phyloP scores from a whole-genome alignment of 1,140 invertebrate genomes.

The Cepaea nemoralis region DNA sequence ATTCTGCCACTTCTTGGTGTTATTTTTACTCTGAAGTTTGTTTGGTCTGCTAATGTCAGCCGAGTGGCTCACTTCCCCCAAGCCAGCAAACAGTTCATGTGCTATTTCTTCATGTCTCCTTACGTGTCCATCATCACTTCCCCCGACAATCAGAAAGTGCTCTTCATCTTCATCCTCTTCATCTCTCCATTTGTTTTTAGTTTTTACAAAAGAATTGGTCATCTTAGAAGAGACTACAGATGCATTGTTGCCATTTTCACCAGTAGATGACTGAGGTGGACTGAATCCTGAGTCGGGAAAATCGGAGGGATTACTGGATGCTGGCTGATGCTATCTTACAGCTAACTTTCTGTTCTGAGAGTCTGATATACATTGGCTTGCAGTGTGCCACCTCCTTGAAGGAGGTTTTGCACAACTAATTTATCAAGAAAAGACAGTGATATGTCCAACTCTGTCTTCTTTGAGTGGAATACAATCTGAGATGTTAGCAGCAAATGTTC shows the following conservation, averaged over 20 bases:
- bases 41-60: background rate
- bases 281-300: background rate
- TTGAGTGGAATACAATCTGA: conserved; percentile 7
- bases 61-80: background rate
- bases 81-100: conserved; percentile 27
- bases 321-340: background rate
- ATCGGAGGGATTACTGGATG: background rate
- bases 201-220: background rate
- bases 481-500: background rate
- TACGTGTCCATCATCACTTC: background rate
- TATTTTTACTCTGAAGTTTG: background rate
- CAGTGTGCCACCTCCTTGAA: background rate
- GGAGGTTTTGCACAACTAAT: conserved; percentile 19
- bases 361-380: conserved; percentile 4
- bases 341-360: background rate
- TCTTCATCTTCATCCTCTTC: conserved; percentile 20
- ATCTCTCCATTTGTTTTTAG: conserved; percentile 38
- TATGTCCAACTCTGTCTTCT: background rate
- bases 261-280: background rate
- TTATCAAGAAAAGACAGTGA: conserved; percentile 31
- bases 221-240: background rate
- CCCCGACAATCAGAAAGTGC: background rate
- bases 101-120: background rate
- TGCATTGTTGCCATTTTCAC: background rate
- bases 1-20: background rate